Percentiles rank a stretch among this genome's conserved stretches.
These are phyloP conservation scores for Petrolisthes manimaculis DNA, from an alignment of 2,888 invertebrate species.

Conservation along the genomic window DNA sequence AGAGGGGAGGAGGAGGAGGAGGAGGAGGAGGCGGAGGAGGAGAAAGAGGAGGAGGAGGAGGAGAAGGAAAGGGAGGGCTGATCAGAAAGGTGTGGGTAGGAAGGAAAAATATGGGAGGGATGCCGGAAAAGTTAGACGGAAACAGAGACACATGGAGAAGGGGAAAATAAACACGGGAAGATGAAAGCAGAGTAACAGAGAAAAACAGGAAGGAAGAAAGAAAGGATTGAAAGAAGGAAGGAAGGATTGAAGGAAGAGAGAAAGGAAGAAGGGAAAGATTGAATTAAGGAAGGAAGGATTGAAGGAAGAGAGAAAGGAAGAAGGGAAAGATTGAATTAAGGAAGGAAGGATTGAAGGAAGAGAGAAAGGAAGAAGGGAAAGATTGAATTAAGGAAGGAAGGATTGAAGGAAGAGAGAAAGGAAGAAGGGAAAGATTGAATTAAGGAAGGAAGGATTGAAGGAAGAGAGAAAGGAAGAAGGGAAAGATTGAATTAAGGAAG, in stretches of 20 bases:
- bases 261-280: neutral
- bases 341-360: no score
- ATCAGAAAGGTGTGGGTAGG: neutral
- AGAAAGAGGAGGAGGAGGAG: neutral
- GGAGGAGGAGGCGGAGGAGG: neutral
- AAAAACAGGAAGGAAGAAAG: neutral
- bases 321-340: no score
- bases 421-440: neutral
- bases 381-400: no score
- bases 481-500: neutral
- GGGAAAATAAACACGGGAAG: neutral
- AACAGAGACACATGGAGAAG: neutral
- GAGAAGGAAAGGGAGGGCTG: neutral
- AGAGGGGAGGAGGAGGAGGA: neutral
- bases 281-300: constrained; percentile 6
- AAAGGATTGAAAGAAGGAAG: neutral
- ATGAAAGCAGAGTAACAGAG: neutral
- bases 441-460: no score
- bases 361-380: no score
- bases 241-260: neutral
- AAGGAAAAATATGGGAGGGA: neutral
- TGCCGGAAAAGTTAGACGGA: neutral
- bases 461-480: neutral
- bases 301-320: no score
- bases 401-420: neutral